These are phyloP conservation scores for Sebastes oblongus DNA, from an alignment of 2,797 vertebrate genomes.

Conservation along the genomic window DNA sequence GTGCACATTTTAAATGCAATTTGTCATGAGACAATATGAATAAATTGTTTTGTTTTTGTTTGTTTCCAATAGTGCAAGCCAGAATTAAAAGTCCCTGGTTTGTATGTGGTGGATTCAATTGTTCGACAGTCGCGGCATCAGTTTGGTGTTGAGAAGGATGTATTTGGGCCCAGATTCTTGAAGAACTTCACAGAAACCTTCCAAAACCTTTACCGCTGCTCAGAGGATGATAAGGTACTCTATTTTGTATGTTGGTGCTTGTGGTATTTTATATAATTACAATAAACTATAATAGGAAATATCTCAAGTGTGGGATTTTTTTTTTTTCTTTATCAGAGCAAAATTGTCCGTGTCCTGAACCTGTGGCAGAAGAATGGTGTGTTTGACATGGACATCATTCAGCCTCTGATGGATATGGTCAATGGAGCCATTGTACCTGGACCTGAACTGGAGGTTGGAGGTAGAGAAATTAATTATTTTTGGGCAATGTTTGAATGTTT, in stretches of 20 bases:
- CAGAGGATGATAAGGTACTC: slow-evolving; percentile 94
- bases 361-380: slow-evolving; percentile 99
- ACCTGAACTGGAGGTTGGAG: slow-evolving; percentile 44
- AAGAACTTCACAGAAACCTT: slow-evolving; percentile 97
- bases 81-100: slow-evolving; percentile 94
- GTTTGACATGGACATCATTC: slow-evolving; percentile 95
- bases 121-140: slow-evolving; percentile 99
- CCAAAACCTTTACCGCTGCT: slow-evolving; percentile 93
- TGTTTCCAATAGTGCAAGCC: slow-evolving; percentile 89
- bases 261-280: not conserved
- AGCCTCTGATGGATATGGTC: slow-evolving; percentile 95
- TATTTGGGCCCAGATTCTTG: slow-evolving; percentile 96
- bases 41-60: not conserved
- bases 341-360: slow-evolving; percentile 95
- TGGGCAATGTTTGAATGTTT: not conserved
- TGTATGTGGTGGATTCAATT: slow-evolving; percentile 98
- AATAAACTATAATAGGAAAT: not conserved
- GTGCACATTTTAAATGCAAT: not conserved
- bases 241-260: not conserved
- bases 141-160: slow-evolving; percentile 97
- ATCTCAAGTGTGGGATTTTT: not conserved
- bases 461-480: slow-evolving; percentile 33
- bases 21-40: not conserved
- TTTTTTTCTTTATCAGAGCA: slow-evolving; percentile 80
- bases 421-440: slow-evolving; percentile 76